Evolutionary conservation across 2,888 invertebrate genomes (phyloP).

Genomic region (Horisme vitalbata): DNA sequence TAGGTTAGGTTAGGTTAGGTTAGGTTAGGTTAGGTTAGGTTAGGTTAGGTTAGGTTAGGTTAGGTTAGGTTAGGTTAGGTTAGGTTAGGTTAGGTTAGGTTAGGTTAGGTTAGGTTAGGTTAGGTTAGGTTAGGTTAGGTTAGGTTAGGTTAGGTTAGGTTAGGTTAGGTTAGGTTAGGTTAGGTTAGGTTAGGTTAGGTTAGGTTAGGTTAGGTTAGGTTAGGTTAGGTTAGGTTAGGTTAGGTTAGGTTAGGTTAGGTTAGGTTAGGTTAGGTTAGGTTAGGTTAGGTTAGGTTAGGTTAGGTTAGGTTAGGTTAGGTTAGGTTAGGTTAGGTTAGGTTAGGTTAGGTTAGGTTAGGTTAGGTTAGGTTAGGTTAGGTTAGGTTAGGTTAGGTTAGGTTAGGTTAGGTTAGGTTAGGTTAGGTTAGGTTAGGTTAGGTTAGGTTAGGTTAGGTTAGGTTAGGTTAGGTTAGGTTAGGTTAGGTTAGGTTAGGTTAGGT

Average conservation of each 20-base stretch:
- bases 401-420: slow-evolving; percentile 34
- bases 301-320: slow-evolving; percentile 28
- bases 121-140: slow-evolving; percentile 37
- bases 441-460: slow-evolving; percentile 30
- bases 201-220: slow-evolving; percentile 25
- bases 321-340: slow-evolving; percentile 31
- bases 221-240: slow-evolving; percentile 30
- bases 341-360: slow-evolving; percentile 35
- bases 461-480: slow-evolving; percentile 31
- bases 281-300: slow-evolving; percentile 29
- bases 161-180: slow-evolving; percentile 29
- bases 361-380: slow-evolving; percentile 36
- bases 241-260: slow-evolving; percentile 29
- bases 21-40: slow-evolving; percentile 37
- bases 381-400: slow-evolving; percentile 35
- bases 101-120: slow-evolving; percentile 36
- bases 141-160: slow-evolving; percentile 28
- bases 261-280: slow-evolving; percentile 27
- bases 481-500: slow-evolving; percentile 33
- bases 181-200: slow-evolving; percentile 26
- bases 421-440: slow-evolving; percentile 33
- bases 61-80: slow-evolving; percentile 36
- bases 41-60: slow-evolving; percentile 37
- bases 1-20: slow-evolving; percentile 39
- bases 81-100: slow-evolving; percentile 35